These are phyloP conservation scores for Gasterosteus aculeatus DNA, from an alignment of 2,113 vertebrate species.

Conservation along the genomic window DNA sequence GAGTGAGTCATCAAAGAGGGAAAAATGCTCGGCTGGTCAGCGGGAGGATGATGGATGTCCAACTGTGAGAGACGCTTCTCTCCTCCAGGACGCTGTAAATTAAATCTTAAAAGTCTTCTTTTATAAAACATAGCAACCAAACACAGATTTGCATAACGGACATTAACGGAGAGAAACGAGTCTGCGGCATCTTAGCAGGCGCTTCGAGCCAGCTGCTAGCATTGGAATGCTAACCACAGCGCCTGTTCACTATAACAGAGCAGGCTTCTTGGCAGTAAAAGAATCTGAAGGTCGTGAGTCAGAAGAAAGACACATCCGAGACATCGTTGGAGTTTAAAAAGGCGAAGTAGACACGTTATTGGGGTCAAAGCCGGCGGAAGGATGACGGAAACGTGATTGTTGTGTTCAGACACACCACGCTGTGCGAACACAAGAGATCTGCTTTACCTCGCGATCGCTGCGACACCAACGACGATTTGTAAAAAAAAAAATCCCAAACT, in stretches of 20 bases:
- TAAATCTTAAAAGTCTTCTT: no score
- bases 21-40: slow-evolving; percentile 44
- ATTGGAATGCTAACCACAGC: no score
- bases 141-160: no score
- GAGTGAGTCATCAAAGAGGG: slow-evolving; percentile 47
- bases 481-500: neutral
- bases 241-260: no score
- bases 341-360: neutral
- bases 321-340: neutral
- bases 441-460: neutral
- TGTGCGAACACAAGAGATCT: no score
- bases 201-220: no score
- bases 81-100: no score
- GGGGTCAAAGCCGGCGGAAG: neutral
- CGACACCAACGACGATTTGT: neutral
- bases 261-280: neutral
- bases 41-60: slow-evolving; percentile 31
- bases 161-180: no score
- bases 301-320: neutral
- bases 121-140: no score
- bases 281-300: slow-evolving; percentile 9
- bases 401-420: neutral
- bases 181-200: no score
- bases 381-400: neutral
- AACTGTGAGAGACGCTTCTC: no score